These are phyloP conservation scores for Hyalella azteca DNA, from an alignment of 2,888 invertebrate genomes.

Conservation along the genomic window DNA sequence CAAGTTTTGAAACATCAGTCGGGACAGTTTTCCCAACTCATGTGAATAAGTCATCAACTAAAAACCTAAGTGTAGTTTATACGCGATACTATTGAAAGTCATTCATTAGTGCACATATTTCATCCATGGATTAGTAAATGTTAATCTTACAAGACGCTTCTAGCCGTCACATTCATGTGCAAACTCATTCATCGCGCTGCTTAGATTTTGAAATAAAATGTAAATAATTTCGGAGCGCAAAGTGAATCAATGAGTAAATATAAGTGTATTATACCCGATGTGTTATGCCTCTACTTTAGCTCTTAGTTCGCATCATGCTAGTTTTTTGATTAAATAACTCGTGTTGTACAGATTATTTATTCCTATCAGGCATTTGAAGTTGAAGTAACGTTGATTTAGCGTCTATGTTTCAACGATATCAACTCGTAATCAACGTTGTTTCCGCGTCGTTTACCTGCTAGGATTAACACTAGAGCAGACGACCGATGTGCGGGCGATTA, in stretches of 20 bases:
- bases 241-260: no score
- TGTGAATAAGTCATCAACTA: conserved; percentile 26
- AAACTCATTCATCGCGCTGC: conserved; percentile 20
- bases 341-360: conserved; percentile 17
- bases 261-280: background rate
- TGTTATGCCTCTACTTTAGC: conserved; percentile 14
- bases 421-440: no score
- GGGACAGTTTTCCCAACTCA: background rate
- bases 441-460: no score
- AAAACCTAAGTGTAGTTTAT: background rate
- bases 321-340: conserved; percentile 14
- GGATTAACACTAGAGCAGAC: no score
- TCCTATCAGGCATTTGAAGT: no score
- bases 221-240: background rate
- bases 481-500: no score
- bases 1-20: no score
- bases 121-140: conserved; percentile 24
- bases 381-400: no score
- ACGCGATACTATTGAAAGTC: conserved; percentile 20
- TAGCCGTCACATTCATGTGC: conserved; percentile 21
- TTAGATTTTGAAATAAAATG: conserved; percentile 8
- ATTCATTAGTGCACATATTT: conserved; percentile 33
- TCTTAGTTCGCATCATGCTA: conserved; percentile 21
- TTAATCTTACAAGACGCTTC: conserved; percentile 18
- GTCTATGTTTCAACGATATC: no score